phyloP scores from a whole-genome alignment of 2,113 vertebrate genomes.

The Beaufortia kweichowensis region DNA sequence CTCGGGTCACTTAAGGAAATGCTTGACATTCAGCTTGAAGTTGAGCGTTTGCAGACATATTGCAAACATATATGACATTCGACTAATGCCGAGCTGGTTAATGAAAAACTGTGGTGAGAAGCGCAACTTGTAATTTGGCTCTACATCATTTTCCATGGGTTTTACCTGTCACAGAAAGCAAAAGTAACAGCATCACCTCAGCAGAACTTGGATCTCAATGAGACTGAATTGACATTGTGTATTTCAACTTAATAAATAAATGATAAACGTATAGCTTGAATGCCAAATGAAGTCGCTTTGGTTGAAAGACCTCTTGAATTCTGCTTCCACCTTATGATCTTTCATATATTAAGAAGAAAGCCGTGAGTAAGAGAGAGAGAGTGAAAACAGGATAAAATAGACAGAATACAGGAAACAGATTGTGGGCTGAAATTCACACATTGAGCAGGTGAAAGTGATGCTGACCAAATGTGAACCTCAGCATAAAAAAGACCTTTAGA shows the following conservation, averaged over 20 bases:
- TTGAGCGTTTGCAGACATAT: too few species aligned
- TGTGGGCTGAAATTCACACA: too few species aligned
- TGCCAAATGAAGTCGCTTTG: too few species aligned
- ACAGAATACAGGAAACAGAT: not conserved
- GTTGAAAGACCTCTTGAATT: conserved; percentile 25
- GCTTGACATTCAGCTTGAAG: conserved; percentile 22
- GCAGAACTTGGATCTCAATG: not conserved
- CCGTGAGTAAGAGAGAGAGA: not conserved
- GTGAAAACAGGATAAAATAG: not conserved
- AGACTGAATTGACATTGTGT: conserved; percentile 40
- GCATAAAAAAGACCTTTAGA: too few species aligned
- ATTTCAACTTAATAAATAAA: conserved; percentile 41
- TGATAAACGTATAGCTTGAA: too few species aligned
- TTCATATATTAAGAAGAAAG: not conserved
- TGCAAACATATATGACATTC: conserved; percentile 42
- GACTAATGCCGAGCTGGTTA: conserved; percentile 45
- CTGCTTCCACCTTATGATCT: not conserved
- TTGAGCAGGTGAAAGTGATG: too few species aligned
- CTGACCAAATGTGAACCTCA: too few species aligned
- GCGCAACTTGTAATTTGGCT: conserved; percentile 45
- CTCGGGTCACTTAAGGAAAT: conserved; percentile 48
- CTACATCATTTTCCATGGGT: conserved; percentile 52
- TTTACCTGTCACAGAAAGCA: conserved; percentile 39
- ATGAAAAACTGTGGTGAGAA: conserved; percentile 40
- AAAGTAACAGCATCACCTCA: not conserved